Conservation (phyloP, 92 coral and sea anemone species). For the Paragorgia papillata region DNA sequence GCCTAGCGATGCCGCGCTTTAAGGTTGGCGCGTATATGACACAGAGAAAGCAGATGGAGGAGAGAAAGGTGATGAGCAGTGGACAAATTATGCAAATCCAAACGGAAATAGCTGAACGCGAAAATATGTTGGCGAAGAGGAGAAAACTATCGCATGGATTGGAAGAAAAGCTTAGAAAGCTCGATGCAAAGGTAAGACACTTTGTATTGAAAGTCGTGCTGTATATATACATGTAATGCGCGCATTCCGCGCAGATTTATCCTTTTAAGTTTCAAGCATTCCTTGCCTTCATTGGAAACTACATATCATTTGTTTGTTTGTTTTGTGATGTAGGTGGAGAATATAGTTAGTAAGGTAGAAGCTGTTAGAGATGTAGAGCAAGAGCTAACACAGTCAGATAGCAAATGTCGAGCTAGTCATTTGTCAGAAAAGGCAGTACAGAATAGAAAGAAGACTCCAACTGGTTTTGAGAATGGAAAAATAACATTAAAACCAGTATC, state of each 20-base stretch:
- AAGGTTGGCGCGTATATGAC: not conserved
- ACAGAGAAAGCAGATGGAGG: not conserved
- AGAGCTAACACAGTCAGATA: not conserved
- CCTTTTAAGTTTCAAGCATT: not conserved
- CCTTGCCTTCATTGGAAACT: not conserved
- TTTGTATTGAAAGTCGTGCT: too few species aligned
- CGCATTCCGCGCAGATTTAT: too few species aligned
- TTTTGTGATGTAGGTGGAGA: constrained; percentile 6
- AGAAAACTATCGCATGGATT: too few species aligned
- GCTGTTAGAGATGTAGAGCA: not conserved
- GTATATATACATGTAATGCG: too few species aligned
- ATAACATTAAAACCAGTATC: not conserved
- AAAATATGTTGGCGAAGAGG: not conserved
- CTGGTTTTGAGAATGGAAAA: constrained; percentile 13
- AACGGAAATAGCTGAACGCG: not conserved
- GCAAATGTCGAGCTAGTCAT: not conserved
- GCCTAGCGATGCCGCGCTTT: constrained; percentile 6
- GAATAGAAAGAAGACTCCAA: constrained; percentile 13
- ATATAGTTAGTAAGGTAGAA: constrained; percentile 15
- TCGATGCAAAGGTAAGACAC: too few species aligned
- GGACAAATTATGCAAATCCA: not conserved
- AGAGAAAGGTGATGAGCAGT: not conserved
- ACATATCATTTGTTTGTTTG: not conserved
- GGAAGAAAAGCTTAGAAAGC: too few species aligned
- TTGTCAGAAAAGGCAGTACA: constrained; percentile 2